Evolutionary conservation across 2,797 vertebrate species (phyloP).

Genomic region (Zalophus californianus): DNA sequence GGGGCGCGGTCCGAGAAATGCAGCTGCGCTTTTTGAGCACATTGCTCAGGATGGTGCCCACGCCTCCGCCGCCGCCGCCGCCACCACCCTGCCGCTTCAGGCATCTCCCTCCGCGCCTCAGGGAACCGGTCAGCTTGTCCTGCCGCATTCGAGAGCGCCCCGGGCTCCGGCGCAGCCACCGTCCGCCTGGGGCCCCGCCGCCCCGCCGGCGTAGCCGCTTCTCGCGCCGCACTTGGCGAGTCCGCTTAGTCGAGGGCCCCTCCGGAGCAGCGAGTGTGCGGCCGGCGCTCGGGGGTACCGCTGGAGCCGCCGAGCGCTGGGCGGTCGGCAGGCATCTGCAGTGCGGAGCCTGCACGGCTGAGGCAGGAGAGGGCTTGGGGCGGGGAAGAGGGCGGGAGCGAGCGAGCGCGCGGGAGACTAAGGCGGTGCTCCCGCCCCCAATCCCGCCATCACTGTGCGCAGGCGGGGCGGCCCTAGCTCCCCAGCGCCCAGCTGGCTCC

Average conservation of each 20-base stretch:
- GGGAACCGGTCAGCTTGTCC: constrained; percentile 90
- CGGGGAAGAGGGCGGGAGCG: constrained; percentile 53
- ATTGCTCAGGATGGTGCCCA: constrained; percentile 96
- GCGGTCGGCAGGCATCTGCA: constrained; percentile 82
- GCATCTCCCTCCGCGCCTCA: constrained; percentile 92
- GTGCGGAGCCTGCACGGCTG: constrained; percentile 81
- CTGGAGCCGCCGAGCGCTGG: not conserved
- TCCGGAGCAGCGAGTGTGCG: not conserved
- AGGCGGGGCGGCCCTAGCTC: constrained; percentile 17
- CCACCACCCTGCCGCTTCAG: constrained; percentile 87
- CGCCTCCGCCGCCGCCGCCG: constrained; percentile 89
- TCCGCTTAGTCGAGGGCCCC: not conserved
- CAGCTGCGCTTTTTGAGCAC: constrained; percentile 97
- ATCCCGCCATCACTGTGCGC: constrained; percentile 76
- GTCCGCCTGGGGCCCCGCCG: not conserved
- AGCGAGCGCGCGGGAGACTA: not conserved
- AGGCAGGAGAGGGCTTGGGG: constrained; percentile 46
- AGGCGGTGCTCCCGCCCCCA: constrained; percentile 85
- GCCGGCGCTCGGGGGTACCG: not conserved
- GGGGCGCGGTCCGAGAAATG: constrained; percentile 96
- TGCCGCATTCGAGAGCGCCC: constrained; percentile 89
- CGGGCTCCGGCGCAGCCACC: not conserved
- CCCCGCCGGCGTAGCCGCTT: not conserved
- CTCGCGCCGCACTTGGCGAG: not conserved
- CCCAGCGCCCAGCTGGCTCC: not conserved